Evolutionary conservation across 2,113 vertebrate species (phyloP), one percentile per base, ranked within the genome.

Genomic region (Seriola quinqueradiata): DNA sequence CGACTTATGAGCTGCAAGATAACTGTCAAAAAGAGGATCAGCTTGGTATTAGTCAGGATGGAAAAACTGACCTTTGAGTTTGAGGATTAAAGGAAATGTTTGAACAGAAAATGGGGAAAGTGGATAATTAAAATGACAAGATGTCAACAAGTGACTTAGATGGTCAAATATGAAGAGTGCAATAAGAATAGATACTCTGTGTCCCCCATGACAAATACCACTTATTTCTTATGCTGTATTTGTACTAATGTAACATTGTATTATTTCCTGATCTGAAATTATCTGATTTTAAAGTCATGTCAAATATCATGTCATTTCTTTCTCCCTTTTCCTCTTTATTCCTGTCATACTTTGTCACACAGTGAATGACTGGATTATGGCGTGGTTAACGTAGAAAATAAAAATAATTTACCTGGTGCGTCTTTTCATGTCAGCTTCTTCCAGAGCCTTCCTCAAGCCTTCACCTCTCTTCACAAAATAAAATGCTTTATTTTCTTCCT

Each of bases 321-420:
- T 32, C 9, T 60, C 3, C 58, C 4, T 23, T 21, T 57, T 23
- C 25, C 14, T 57, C 13, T 57, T 28, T 67, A 2, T 42, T 17
- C 54, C 11, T 40, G 5, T 28, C 4, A 19, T 17, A 50, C 19
- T 54, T 44, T 57, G 40, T 59, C n/a, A 40, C 28, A 28, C 44
- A 14, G 21, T 59, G 21, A 40, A n/a, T 44, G 13, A 52, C 38
- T 28, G 12, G 48, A 46, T 23, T 11, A 12, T 40, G 50, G 16
- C 10, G 7, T 52, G 46, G 4, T 5, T 48, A 13, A 13, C 1
- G 42, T 61, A 28, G 4, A 34, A 78, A 75, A 58, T 12, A n/a
- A 50, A 17, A 74, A 21, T 5, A 1, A 58, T 10, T 70, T 83
- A 81, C 83, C 70, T 72, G 48, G 14, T 59, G 68, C 2, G 3